Conservation (phyloP, 92 coral and sea anemone species). For the Diadumene lineata region DNA sequence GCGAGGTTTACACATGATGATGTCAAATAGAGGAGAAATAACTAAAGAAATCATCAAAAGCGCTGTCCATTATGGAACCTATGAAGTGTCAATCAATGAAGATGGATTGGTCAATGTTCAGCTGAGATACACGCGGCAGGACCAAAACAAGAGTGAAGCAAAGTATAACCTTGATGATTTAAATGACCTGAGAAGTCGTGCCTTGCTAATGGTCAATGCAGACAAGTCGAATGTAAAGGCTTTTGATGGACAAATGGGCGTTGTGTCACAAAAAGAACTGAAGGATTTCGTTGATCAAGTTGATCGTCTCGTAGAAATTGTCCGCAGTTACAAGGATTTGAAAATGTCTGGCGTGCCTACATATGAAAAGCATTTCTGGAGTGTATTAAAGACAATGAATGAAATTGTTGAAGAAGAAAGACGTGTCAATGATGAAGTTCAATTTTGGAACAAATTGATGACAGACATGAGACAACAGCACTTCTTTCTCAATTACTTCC, state of each 20-base stretch:
- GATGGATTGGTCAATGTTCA: constrained; percentile 51
- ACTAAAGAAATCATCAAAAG: constrained; percentile 77
- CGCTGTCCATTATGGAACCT: constrained; percentile 70
- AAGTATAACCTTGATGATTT: constrained; percentile 72
- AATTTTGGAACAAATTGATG: constrained; percentile 58
- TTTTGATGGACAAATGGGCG: constrained; percentile 6
- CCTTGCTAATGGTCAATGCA: constrained; percentile 86
- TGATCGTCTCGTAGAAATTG: constrained; percentile 75
- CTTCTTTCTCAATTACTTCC: constrained; percentile 83
- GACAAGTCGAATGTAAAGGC: constrained; percentile 42
- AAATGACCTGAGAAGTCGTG: constrained; percentile 91
- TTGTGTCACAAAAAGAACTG: constrained; percentile 43
- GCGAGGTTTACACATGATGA: constrained; percentile 70
- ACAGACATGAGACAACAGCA: constrained; percentile 39
- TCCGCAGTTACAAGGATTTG: constrained; percentile 35
- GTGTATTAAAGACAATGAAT: constrained; percentile 41
- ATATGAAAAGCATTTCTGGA: constrained; percentile 50
- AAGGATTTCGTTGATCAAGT: constrained; percentile 67
- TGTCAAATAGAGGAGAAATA: constrained; percentile 91
- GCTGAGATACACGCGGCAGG: constrained; percentile 67
- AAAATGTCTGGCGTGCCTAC: constrained; percentile 72
- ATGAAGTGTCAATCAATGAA: constrained; percentile 38
- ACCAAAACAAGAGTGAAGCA: constrained; percentile 43
- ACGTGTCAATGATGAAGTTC: constrained; percentile 37
- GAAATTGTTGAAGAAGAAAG: constrained; percentile 39